Conservation (phyloP, 2,113 vertebrate genomes). For the Cavia porcellus region DNA sequence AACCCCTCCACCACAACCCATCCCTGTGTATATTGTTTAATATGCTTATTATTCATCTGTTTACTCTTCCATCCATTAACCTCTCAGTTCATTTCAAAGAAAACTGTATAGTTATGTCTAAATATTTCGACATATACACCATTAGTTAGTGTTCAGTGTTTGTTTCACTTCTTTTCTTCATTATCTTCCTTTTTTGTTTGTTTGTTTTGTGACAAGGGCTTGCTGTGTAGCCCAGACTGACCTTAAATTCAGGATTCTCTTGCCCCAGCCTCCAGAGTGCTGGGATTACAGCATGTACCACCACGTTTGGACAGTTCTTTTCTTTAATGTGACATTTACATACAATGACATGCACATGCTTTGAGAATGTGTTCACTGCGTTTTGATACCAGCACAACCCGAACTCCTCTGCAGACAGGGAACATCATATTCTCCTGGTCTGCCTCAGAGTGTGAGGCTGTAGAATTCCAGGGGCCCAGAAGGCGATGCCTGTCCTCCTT, state of each 20-base stretch:
- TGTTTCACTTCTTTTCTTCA: background rate
- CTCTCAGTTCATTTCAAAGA: background rate
- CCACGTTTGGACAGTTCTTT: background rate
- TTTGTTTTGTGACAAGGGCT: background rate
- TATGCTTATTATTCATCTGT: background rate
- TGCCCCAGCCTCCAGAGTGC: background rate
- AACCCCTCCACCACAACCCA: background rate
- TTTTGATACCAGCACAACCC: constrained; percentile 17
- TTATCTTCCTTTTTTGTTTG: background rate
- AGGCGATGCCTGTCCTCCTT: background rate
- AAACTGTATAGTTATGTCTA: background rate
- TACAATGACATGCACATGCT: background rate
- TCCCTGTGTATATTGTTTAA: background rate
- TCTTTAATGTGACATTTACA: background rate
- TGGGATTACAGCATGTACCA: background rate
- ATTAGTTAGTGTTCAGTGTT: background rate
- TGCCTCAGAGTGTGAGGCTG: background rate
- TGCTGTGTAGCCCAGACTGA: background rate
- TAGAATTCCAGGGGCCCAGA: background rate
- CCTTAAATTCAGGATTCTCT: background rate
- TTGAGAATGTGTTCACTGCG: background rate
- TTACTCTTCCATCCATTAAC: background rate
- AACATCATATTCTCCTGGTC: background rate
- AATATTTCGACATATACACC: background rate
- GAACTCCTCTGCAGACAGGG: background rate